Base-by-base conservation (phyloP, 2,113 vertebrate genomes). In the Hippocampus barbouri region DNA sequence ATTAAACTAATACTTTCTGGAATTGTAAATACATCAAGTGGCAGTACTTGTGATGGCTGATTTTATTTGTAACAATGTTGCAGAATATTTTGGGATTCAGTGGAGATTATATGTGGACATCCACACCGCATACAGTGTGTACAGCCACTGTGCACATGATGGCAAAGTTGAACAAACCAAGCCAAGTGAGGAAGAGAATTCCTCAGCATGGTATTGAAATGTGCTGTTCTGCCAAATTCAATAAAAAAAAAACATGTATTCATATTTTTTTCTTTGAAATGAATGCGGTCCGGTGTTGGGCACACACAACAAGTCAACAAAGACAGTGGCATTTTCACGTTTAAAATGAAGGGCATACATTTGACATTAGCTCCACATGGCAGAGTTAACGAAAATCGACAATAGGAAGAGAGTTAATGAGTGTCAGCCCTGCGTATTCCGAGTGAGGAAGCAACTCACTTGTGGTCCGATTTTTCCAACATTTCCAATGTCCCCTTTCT, bases 401-500 rank as follows among this genome's bases (percentile, higher is more conserved):
- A 77, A 73, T 53, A 73, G 53, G 56, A 51, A 43, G 60, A 45
- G 38, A n/a, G 21, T 47, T 71, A 47, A 64, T 60, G 54, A 72
- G 66, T 54, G 43, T 64, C 59, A 43, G n/a, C 21, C 3, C 8
- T 61, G 54, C 53, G 60, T 25, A 21, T 70, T 73, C 67, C n/a
- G 66, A 34, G 27, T 67, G 68, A 47, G 20, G 56, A 43, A 61
- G 30, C 18, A 57, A 88, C 96, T 96, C 93, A 99, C 97, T 88
- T 87, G 91, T 89, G 95, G 92, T 70, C 97, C 97, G 41, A 65
- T 85, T 94, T 97, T 97, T 82, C 97, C 97, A 80, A 91, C 67
- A 61, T 89, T 94, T 89, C 96, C 97, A 79, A 88, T 83, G 75
- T 98, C 94, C 64, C 97, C 97, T 69, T 89, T 88, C 91, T 99